Evolutionary conservation across 2,113 vertebrate species (phyloP).

Genomic region (Notarius quadriscutis): DNA sequence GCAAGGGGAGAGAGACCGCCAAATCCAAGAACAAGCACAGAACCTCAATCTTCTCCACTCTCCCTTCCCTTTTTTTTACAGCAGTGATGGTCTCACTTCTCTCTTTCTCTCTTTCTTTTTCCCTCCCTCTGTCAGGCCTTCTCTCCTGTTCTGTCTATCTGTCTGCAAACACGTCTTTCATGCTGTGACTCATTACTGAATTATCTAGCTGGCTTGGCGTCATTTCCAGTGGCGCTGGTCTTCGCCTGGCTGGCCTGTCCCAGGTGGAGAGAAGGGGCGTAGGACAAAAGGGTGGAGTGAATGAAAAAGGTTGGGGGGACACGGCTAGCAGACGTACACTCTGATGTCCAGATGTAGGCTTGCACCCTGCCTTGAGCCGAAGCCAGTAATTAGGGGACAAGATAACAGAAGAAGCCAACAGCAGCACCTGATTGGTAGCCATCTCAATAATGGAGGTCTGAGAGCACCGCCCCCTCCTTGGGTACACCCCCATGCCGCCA

Average conservation of each 20-base stretch:
- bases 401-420: slow-evolving; percentile 19
- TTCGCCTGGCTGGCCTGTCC: slow-evolving; percentile 64
- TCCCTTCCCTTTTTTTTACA: slow-evolving; percentile 49
- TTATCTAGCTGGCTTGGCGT: slow-evolving; percentile 45
- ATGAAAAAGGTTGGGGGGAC: slow-evolving; percentile 33
- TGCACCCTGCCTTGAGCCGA: slow-evolving; percentile 34
- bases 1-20: slow-evolving; percentile 23
- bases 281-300: slow-evolving; percentile 57
- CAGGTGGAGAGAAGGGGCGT: slow-evolving; percentile 54
- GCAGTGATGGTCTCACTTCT: slow-evolving; percentile 61
- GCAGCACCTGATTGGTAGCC: slow-evolving; percentile 60
- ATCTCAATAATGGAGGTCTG: slow-evolving; percentile 44
- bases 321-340: slow-evolving; percentile 63
- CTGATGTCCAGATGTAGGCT: slow-evolving; percentile 67
- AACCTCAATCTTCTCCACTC: slow-evolving; percentile 59
- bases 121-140: slow-evolving; percentile 54
- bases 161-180: slow-evolving; percentile 64
- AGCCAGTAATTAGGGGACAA: slow-evolving; percentile 52
- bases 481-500: slow-evolving; percentile 34
- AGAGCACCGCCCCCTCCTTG: slow-evolving; percentile 42
- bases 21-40: slow-evolving; percentile 52
- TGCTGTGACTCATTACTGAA: slow-evolving; percentile 73
- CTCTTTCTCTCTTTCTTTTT: slow-evolving; percentile 58
- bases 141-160: slow-evolving; percentile 51
- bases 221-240: slow-evolving; percentile 65